These are phyloP conservation scores for Sebastes trivittatus DNA, from an alignment of 2,797 vertebrate species.

Conservation along the genomic window DNA sequence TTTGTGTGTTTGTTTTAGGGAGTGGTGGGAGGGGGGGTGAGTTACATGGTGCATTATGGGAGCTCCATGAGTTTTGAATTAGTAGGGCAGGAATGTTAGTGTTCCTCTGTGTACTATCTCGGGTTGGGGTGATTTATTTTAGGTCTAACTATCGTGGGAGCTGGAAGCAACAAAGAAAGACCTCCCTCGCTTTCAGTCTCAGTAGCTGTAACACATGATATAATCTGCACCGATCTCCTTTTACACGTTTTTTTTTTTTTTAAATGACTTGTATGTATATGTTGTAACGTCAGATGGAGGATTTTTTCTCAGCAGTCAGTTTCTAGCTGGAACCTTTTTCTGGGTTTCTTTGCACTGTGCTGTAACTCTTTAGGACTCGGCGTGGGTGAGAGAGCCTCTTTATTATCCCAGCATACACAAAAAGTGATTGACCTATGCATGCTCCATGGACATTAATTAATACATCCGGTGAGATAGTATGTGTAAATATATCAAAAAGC, in stretches of 20 bases:
- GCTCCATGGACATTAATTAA: constrained; percentile 79
- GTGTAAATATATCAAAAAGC: constrained; percentile 67
- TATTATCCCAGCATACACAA: constrained; percentile 54
- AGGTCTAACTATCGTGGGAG: constrained; percentile 62
- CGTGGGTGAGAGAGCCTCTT: constrained; percentile 37
- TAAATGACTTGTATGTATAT: constrained; percentile 69
- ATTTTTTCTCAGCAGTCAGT: constrained; percentile 31
- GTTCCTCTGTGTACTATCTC: constrained; percentile 70
- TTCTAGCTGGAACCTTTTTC: constrained; percentile 31
- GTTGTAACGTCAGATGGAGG: constrained; percentile 62
- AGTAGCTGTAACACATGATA: constrained; percentile 59
- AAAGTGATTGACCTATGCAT: constrained; percentile 82
- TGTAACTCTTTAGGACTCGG: constrained; percentile 55
- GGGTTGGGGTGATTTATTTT: constrained; percentile 69
- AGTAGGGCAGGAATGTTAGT: constrained; percentile 67
- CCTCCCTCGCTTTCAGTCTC: constrained; percentile 35
- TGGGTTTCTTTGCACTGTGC: constrained; percentile 76
- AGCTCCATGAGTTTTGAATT: constrained; percentile 66
- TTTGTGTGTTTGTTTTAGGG: constrained; percentile 53
- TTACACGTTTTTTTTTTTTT: constrained; percentile 42
- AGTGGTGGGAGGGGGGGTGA: neutral
- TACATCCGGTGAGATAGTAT: constrained; percentile 67
- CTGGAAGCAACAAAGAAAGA: constrained; percentile 51
- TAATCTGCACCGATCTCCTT: constrained; percentile 56
- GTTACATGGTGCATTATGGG: constrained; percentile 51